Base-by-base conservation (phyloP, 2,113 vertebrate genomes). In the Xenus cinereus region DNA sequence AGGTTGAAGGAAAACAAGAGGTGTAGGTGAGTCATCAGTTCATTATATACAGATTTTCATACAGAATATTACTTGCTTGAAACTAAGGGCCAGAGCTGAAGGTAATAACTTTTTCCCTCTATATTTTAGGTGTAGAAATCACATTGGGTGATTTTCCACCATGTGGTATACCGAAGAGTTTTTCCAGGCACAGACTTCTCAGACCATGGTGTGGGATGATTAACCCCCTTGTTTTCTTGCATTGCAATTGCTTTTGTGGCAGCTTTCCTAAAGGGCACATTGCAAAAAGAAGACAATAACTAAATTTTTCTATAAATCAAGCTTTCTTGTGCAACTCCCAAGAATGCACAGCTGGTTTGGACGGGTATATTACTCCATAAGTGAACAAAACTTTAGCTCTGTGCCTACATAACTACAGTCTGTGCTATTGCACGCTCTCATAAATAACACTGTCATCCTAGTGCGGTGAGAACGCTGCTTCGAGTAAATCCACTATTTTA, bases 61-160 rank as follows among this genome's bases (percentile, higher is more conserved):
- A 17, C 9, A 48, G 35, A 68, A 22, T 33, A 23, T 60, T 60
- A 63, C 20, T 33, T 33, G 5, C 5, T 8, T 90, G 60, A 95
- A 75, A 71, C 26, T 30, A 7, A 66, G 46, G 68, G 14, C 35
- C 13, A 74, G 50, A 80, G 11, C 9, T 33, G 22, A 59, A 63
- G 33, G 8, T 24, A 62, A 15, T 53, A 45, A 27, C 28, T n/a
- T 53, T 46, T 23, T 7, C 7, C 4, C 5, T 28, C 3, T 9
- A 0, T 46, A 30, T n/a, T 72, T 68, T 30, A 63, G 9, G 33
- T 4, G 4, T 50, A 32, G n/a, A 59, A 43, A 26, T 89, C 3
- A 1, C 24, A 4, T 60, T n/a, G 27, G 9, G 9, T 63, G 6
- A 11, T 75, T 43, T 72, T 67, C 19, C 32, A 30, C 0, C 0